phyloP scores from a whole-genome alignment of 2,113 vertebrate genomes.

The Otis tarda region DNA sequence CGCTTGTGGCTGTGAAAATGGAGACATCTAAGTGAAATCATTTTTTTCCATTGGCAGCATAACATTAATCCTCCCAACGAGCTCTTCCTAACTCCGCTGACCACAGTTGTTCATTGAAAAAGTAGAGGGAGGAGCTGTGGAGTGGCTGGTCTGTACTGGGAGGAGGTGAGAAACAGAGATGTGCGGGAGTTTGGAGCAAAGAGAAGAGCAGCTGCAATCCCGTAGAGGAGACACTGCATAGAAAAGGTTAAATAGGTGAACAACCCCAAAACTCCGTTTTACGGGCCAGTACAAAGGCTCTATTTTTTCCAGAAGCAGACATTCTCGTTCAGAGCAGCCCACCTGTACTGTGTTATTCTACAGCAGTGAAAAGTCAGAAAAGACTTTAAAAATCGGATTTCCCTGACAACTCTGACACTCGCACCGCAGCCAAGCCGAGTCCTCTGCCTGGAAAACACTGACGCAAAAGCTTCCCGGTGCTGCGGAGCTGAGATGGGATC shows the following conservation, averaged over 20 bases:
- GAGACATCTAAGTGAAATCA: fast-evolving
- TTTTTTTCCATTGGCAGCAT: not conserved
- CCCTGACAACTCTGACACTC: not conserved
- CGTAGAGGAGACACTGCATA: not conserved
- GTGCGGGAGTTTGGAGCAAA: not conserved
- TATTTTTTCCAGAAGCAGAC: not conserved
- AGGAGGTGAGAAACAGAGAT: not conserved
- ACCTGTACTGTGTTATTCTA: not conserved
- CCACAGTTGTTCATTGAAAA: not conserved
- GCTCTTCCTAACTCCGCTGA: not conserved
- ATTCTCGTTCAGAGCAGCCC: not conserved
- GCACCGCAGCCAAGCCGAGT: not conserved
- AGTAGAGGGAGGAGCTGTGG: not conserved
- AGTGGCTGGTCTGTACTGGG: not conserved
- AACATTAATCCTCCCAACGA: not conserved
- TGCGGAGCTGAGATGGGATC: not conserved
- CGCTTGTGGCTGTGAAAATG: not conserved
- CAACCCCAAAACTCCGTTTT: not conserved
- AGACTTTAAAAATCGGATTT: not conserved
- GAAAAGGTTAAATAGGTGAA: not conserved
- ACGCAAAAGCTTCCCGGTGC: not conserved
- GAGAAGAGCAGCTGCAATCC: not conserved
- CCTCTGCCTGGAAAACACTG: not conserved
- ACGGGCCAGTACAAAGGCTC: not conserved
- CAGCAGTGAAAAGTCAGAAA: not conserved